A percentile compares a stretch with the other conserved stretches of the same genome.
Evolutionary conservation across 2,888 invertebrate species (phyloP).

Genomic region (Agrypnus murinus): DNA sequence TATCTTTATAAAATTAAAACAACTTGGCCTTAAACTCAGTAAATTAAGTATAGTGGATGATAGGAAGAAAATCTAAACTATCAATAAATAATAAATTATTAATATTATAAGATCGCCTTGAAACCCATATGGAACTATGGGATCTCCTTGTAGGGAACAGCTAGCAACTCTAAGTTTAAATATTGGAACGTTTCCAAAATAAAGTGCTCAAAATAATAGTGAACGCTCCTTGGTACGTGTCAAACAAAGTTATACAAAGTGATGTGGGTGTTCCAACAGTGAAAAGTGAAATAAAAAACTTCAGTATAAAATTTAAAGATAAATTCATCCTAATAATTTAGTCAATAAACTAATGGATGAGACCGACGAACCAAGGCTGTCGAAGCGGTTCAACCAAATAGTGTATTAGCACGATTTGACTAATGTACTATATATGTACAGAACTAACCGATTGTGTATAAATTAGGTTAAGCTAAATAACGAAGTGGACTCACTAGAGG

Average conservation of each 20-base stretch:
- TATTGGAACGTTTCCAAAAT: constrained; percentile 11
- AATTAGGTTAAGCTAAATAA: too few species aligned
- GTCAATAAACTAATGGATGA: not conserved
- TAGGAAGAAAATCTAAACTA: constrained; percentile 6
- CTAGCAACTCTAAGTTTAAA: not conserved
- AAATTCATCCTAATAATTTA: not conserved
- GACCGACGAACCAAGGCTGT: not conserved
- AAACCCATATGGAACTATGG: not conserved
- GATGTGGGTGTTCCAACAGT: not conserved
- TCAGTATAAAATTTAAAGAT: not conserved
- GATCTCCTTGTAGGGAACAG: not conserved
- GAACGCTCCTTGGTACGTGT: constrained; percentile 1
- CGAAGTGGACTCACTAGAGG: too few species aligned
- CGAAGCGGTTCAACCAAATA: not conserved
- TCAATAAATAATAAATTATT: constrained; percentile 11
- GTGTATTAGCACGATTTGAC: not conserved
- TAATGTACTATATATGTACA: too few species aligned
- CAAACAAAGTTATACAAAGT: constrained; percentile 5
- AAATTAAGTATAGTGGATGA: constrained; percentile 9
- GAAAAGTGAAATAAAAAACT: not conserved
- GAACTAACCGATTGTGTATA: too few species aligned
- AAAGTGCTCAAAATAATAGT: constrained; percentile 7
- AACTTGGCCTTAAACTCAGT: not conserved
- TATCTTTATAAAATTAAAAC: not conserved
- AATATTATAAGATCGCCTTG: not conserved